Conservation (phyloP, 2,113 vertebrate species). For the Ceyx margarethae region DNA sequence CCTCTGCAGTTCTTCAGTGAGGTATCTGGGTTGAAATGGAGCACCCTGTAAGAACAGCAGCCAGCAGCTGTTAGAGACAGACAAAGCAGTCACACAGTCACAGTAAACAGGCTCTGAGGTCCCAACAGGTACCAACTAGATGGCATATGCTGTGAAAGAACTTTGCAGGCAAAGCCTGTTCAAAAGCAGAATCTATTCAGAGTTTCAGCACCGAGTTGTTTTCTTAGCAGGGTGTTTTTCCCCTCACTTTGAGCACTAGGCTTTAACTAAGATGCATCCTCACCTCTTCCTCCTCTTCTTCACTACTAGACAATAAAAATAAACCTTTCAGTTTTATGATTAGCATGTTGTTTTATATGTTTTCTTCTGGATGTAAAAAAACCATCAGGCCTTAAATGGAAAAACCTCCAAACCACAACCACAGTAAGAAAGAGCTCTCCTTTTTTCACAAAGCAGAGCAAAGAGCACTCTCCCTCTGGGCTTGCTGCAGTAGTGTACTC, state of each 20-base stretch:
- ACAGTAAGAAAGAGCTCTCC: not conserved
- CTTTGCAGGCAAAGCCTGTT: not conserved
- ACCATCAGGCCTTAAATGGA: not conserved
- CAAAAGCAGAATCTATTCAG: not conserved
- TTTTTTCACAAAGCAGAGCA: not conserved
- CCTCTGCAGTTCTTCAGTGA: conserved; percentile 81
- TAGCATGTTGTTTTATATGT: not conserved
- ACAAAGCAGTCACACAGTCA: not conserved
- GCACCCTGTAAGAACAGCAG: conserved; percentile 63
- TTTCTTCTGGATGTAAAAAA: not conserved
- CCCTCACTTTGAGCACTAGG: not conserved
- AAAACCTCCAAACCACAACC: not conserved
- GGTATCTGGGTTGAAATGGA: conserved; percentile 78
- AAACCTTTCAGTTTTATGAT: not conserved
- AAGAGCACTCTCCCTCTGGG: not conserved
- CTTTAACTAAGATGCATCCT: not conserved
- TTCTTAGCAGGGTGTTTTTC: not conserved
- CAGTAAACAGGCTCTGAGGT: not conserved
- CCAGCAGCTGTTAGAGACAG: not conserved
- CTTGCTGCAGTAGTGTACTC: not conserved
- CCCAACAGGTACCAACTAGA: not conserved
- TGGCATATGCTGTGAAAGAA: not conserved
- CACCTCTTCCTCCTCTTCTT: not conserved
- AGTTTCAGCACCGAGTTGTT: not conserved
- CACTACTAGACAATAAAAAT: not conserved